Evolutionary conservation across 2,797 vertebrate genomes (phyloP), one percentile per base, ranked within the genome.

Genomic region (Geotrypetes seraphini): DNA sequence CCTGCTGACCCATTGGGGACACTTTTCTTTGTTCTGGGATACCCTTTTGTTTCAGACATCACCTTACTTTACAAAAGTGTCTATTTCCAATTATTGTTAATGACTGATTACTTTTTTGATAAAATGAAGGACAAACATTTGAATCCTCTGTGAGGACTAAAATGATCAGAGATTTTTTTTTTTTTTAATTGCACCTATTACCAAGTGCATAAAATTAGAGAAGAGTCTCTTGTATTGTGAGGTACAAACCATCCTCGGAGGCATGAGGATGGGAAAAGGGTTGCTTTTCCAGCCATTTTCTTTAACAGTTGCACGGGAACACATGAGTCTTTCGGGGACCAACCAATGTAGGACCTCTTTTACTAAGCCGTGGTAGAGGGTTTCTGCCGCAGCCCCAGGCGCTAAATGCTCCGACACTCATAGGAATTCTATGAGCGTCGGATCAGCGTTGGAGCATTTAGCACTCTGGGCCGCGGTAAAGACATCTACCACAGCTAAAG

Each of bases 131-230:
- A 76, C 47, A 46, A 68, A 54, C 43, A 23, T 71, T 66, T 0
- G 20, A 69, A 71, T 81, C 77, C 80, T 86, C 83, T 61, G 65
- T 78, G 87, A 85, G 86, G 85, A 85, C 75, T 62, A 22, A 43
- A 43, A 37, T 8, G 16, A 33, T 28, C 25, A n/a, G n/a, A n/a
- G n/a, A n/a, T n/a, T n/a, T n/a, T n/a, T n/a, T n/a, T n/a, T n/a
- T n/a, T n/a, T n/a, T n/a, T n/a, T n/a, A n/a, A n/a, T n/a, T n/a
- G n/a, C n/a, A n/a, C n/a, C n/a, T n/a, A n/a, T n/a, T n/a, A n/a
- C n/a, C n/a, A n/a, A n/a, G n/a, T n/a, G n/a, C n/a, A n/a, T n/a
- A n/a, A n/a, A n/a, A n/a, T n/a, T n/a, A n/a, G n/a, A n/a, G n/a
- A n/a, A n/a, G n/a, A n/a, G n/a, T n/a, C n/a, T 58, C 29, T 52